phyloP scores from a whole-genome alignment of 1,140 invertebrate genomes.

The Ladona fulva region DNA sequence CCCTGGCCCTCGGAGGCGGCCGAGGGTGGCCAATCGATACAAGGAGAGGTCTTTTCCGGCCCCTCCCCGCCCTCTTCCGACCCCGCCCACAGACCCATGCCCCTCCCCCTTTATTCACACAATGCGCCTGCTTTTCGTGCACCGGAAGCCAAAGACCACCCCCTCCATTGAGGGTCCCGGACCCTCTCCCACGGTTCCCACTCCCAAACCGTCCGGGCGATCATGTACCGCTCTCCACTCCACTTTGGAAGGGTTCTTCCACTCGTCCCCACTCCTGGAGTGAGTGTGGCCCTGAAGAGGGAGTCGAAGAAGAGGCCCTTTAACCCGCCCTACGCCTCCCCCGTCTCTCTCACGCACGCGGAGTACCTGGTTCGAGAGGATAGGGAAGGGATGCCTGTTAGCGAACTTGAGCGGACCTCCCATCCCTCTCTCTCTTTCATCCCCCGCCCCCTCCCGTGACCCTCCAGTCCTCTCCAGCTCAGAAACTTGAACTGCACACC shows the following conservation, averaged over 20 bases:
- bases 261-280: background rate
- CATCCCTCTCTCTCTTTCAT: background rate
- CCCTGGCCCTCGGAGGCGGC: background rate
- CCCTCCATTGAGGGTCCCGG: background rate
- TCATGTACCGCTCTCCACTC: background rate
- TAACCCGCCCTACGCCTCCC: background rate
- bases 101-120: background rate
- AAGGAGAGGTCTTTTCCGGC: background rate
- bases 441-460: background rate
- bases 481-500: background rate
- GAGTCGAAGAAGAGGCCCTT: too few relatives aligned
- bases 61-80: background rate
- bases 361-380: background rate
- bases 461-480: background rate
- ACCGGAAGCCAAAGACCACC: background rate
- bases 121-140: background rate
- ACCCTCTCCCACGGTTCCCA: background rate
- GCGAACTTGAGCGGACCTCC: background rate
- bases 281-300: background rate
- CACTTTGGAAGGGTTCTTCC: background rate
- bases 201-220: background rate
- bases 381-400: too few relatives aligned
- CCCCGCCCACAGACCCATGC: background rate
- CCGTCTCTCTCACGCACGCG: background rate
- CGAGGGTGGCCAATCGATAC: background rate